Conservation (phyloP, 2,113 vertebrate genomes). For the Saguinus imperator region DNA sequence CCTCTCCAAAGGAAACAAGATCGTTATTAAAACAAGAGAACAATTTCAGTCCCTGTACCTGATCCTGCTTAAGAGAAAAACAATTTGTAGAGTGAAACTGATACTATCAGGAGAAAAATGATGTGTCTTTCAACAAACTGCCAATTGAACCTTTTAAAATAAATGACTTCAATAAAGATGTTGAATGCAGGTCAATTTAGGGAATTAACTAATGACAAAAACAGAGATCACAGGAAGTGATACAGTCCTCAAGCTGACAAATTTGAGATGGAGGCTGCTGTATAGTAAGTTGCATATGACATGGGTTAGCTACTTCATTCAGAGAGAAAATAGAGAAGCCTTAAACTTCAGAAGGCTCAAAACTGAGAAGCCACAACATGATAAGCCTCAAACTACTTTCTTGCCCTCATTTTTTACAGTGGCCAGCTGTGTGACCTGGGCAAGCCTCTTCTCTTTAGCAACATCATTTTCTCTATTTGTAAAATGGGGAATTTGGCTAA, state of each 20-base stretch:
- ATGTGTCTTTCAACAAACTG: constrained; percentile 21
- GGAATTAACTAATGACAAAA: not conserved
- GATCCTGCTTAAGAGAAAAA: not conserved
- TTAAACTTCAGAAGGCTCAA: not conserved
- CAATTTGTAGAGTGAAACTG: not conserved
- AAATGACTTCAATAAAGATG: constrained; percentile 10
- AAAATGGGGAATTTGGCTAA: not conserved
- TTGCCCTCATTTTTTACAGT: not conserved
- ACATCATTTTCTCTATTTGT: not conserved
- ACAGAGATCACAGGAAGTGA: not conserved
- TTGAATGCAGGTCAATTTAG: constrained; percentile 24
- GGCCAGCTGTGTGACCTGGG: not conserved
- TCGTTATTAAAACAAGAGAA: not conserved
- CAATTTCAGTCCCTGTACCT: not conserved
- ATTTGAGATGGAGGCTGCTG: not conserved
- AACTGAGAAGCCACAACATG: not conserved
- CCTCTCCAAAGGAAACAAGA: not conserved
- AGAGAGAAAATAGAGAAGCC: not conserved
- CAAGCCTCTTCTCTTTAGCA: not conserved
- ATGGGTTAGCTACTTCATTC: not conserved
- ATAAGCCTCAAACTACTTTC: not conserved
- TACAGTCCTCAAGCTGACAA: not conserved
- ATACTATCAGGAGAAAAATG: constrained; percentile 20
- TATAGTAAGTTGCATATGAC: not conserved
- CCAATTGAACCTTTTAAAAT: constrained; percentile 31